A percentile compares a stretch with the other conserved stretches of the same genome.
phyloP scores from a whole-genome alignment of 2,888 invertebrate genomes.

The Electrophaes corylata region DNA sequence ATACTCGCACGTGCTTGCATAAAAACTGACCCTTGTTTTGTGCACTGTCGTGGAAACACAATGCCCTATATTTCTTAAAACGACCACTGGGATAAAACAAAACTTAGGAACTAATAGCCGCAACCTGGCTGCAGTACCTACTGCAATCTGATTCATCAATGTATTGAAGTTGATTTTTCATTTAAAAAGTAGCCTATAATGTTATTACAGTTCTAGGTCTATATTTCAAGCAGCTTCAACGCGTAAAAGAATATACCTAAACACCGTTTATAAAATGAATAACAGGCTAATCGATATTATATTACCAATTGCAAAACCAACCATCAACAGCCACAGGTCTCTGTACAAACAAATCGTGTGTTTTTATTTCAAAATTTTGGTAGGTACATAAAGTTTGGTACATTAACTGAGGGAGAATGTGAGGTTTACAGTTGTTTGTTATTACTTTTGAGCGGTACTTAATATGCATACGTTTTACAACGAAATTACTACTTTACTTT shows the following conservation, averaged over 20 bases:
- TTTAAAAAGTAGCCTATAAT: no score
- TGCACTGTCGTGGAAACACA: conserved; percentile 44
- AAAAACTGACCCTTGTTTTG: conserved; percentile 35
- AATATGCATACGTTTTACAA: conserved; percentile 22
- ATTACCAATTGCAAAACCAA: neutral
- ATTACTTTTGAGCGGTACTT: conserved; percentile 16
- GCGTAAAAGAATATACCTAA: no score
- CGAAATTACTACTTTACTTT: conserved; percentile 19
- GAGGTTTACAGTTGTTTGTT: conserved; percentile 29
- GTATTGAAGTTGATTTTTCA: no score
- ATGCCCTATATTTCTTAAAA: conserved; percentile 50
- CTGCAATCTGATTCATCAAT: no score
- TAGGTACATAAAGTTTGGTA: neutral
- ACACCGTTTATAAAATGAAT: no score
- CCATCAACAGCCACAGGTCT: neutral
- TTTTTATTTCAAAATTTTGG: neutral
- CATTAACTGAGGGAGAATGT: neutral
- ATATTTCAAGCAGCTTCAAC: no score
- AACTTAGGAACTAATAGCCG: conserved; percentile 7
- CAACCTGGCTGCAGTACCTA: neutral
- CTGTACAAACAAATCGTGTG: neutral
- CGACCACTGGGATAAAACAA: conserved; percentile 4
- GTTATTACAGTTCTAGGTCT: no score
- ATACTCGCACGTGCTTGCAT: conserved; percentile 52
- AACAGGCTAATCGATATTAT: neutral